phyloP scores from a whole-genome alignment of 2,888 invertebrate species.

The Campoletis raptor region DNA sequence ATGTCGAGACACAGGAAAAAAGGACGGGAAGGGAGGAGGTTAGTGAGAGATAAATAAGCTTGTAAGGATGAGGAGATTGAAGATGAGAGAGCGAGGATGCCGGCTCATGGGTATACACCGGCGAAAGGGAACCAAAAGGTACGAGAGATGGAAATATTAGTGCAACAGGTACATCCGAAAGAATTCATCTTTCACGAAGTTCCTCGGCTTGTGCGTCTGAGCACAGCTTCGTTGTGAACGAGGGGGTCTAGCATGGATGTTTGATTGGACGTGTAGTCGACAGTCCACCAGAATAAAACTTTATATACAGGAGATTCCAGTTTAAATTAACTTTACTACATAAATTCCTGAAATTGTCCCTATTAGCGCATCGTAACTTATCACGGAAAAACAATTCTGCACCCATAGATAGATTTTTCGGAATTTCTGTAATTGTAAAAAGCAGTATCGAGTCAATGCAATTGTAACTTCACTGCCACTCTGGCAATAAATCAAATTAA shows the following conservation, averaged over 20 bases:
- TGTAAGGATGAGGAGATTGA: constrained; percentile 26
- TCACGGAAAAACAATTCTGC: background rate
- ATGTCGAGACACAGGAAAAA: constrained; percentile 21
- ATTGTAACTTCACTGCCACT: background rate
- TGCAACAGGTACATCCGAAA: constrained; percentile 66
- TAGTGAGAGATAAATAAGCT: constrained; percentile 29
- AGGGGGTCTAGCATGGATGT: constrained; percentile 24
- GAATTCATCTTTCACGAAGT: constrained; percentile 57
- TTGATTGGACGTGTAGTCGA: constrained; percentile 31
- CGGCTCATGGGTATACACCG: constrained; percentile 17
- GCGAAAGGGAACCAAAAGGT: constrained; percentile 48
- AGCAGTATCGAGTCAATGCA: background rate
- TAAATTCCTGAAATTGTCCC: background rate
- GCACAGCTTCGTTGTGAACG: background rate
- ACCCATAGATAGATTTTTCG: background rate
- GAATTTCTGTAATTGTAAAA: background rate
- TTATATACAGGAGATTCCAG: constrained; percentile 28
- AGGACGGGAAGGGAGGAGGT: background rate
- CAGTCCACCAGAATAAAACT: constrained; percentile 27
- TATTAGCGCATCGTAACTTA: background rate
- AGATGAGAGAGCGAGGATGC: constrained; percentile 47
- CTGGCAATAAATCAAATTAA: background rate
- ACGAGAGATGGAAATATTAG: constrained; percentile 59
- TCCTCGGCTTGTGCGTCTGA: constrained; percentile 4
- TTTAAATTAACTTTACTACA: background rate